phyloP scores from a whole-genome alignment of 2,888 invertebrate genomes.

The Sialis fuliginosa region DNA sequence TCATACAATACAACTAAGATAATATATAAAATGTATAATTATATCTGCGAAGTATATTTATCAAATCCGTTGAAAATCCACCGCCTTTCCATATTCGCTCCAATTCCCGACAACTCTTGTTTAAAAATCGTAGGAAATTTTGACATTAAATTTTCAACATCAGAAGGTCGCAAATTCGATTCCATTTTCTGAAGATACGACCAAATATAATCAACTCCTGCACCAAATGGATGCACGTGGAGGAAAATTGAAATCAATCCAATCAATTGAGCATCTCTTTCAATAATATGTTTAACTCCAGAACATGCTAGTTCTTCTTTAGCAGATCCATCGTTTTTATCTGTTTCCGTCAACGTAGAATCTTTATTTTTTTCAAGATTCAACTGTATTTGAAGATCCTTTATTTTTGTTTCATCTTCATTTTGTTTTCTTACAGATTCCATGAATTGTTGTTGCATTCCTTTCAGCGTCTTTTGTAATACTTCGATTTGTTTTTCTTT shows the following conservation, averaged over 20 bases:
- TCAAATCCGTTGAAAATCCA: conserved; percentile 71
- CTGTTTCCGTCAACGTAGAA: conserved; percentile 29
- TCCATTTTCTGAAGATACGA: conserved; percentile 76
- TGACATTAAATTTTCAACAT: conserved; percentile 59
- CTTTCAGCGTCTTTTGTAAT: conserved; percentile 43
- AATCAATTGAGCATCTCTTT: conserved; percentile 57
- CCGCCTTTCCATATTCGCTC: conserved; percentile 67
- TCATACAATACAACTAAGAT: too few species aligned
- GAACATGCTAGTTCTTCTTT: conserved; percentile 16
- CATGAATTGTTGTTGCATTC: conserved; percentile 40
- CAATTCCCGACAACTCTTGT: conserved; percentile 61
- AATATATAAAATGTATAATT: not conserved
- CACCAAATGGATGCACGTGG: conserved; percentile 85
- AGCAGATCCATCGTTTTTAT: conserved; percentile 21
- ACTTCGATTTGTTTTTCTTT: conserved; percentile 73
- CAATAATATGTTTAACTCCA: conserved; percentile 19
- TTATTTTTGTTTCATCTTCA: conserved; percentile 33
- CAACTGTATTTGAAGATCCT: conserved; percentile 27
- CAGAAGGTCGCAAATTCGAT: conserved; percentile 48
- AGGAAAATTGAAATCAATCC: conserved; percentile 79
- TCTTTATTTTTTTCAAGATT: conserved; percentile 22
- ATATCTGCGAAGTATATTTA: not conserved
- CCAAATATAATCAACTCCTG: conserved; percentile 77
- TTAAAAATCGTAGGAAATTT: conserved; percentile 67
- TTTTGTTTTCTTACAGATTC: conserved; percentile 34